Base-by-base conservation (phyloP, 1,140 invertebrate genomes). In the Drosophila biarmipes region DNA sequence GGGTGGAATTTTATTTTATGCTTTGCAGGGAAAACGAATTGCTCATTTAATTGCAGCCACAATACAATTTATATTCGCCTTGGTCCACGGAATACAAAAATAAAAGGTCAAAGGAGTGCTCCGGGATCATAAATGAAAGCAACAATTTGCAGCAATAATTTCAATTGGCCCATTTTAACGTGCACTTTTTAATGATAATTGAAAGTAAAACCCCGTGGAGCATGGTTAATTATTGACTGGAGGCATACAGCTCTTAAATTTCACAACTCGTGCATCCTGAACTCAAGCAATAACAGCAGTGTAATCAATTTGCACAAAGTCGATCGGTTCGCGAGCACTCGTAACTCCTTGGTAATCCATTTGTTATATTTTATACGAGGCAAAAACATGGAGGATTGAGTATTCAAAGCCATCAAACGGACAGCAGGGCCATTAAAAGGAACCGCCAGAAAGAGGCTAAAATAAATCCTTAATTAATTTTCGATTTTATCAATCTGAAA, bases 381-480 rank as follows among this genome's bases (percentile, higher is more conserved):
- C 24, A 55, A 54, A 67, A 37, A 35, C 17, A 17, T 55, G 27
- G 34, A 37, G 54, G 24, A 40, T 37, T n/a, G 40, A 46, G 54
- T 31, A 40, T 45, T n/a, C 29, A 31, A 7, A 12, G 14, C 10
- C 43, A 42, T 11, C 27, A 24, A 49, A 10, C 19, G 14, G 31
- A 61, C 45, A 27, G 43, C 27, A 37, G 15, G 15, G 34, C 49
- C 34, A 48, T 69, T 68, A 40, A 46, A 54, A 31, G 42, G n/a
- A 15, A 40, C n/a, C n/a, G 6, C 6, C 21, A 31, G 19, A 35
- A 66, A 74, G 38, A 38, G 38, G 17, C 11, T 17, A 61, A 73
- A 73, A 49, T 66, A 64, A 64, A 35, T 48, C 48, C 64, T 75
- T 81, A 87, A 87, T 86, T 87, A 87, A 82, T 87, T 78, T 78